Evolutionary conservation across 2,888 invertebrate genomes (phyloP).

Genomic region (Zeuzera pyrina): DNA sequence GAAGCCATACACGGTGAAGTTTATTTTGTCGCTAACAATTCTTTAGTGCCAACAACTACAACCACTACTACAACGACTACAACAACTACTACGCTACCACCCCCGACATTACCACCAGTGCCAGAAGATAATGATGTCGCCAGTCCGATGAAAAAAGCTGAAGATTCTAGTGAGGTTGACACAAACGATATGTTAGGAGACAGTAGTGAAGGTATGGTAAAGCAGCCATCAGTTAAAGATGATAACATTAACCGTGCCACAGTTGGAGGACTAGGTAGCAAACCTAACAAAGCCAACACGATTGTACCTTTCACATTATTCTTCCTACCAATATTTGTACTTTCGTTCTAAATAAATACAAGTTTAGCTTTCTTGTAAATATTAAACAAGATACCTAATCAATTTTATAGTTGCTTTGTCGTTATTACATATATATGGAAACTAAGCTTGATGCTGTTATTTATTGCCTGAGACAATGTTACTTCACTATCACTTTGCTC

Average conservation of each 20-base stretch:
- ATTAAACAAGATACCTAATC: slow-evolving; percentile 38
- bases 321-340: slow-evolving; percentile 36
- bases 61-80: slow-evolving; percentile 74
- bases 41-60: slow-evolving; percentile 84
- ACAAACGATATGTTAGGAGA: slow-evolving; percentile 43
- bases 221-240: slow-evolving; percentile 40
- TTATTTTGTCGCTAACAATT: slow-evolving; percentile 83
- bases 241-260: slow-evolving; percentile 46
- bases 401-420: slow-evolving; percentile 45
- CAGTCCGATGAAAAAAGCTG: slow-evolving; percentile 36
- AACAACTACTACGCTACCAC: slow-evolving; percentile 72
- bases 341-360: slow-evolving; percentile 40
- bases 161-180: slow-evolving; percentile 33
- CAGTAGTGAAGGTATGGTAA: slow-evolving; percentile 39
- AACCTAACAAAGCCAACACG: slow-evolving; percentile 29
- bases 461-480: slow-evolving; percentile 28
- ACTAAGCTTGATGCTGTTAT: slow-evolving; percentile 55
- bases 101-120: slow-evolving; percentile 52
- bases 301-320: slow-evolving; percentile 33
- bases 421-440: slow-evolving; percentile 41
- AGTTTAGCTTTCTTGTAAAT: slow-evolving; percentile 44
- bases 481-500: slow-evolving; percentile 20
- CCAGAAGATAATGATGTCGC: slow-evolving; percentile 57
- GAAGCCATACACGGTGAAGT: slow-evolving; percentile 82
- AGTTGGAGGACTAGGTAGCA: slow-evolving; percentile 52